Base-by-base conservation (phyloP, 2,888 invertebrate genomes). In the Meandrusa payeni region DNA sequence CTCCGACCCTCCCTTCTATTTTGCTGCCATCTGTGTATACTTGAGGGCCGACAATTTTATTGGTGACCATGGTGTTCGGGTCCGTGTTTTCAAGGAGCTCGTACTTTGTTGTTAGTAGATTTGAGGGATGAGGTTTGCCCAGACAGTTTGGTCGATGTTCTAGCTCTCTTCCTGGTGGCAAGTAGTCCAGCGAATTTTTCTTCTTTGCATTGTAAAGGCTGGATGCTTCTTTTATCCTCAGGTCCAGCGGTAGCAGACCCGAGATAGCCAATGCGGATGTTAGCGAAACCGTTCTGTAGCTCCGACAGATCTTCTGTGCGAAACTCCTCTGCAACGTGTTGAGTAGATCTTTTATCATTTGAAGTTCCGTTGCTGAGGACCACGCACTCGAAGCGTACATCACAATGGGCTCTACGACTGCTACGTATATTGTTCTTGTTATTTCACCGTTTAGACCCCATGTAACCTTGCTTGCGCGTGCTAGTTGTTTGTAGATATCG, bases 1-100 rank as follows among this genome's bases (percentile, higher is more conserved):
- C 52, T 5, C 51, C 55, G 0, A 51, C 51, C 31, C 41, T 49
- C 1, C 41, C 47, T 2, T 47, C 47, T 1, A 49, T 41, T 24
- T 55, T 54, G 11, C 53, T 52, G 3, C 52, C 52, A 20, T 55
- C 53, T 0, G 51, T 53, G 11, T 40, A 55, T 1, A 52, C 32
- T 3, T 38, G 19, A 6, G 32, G 32, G 2, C 33, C 26, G 24
- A 17, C n/a, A 13, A 4, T 11, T 10, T 29, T 23, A 32, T 12
- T 40, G 11, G 7, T 26, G 28, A 33, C 15, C n/a, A 23, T 11
- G 11, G 22, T 29, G 9, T 36, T 15, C 6, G 20, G n/a, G 11
- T 37, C 10, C 5, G 17, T n/a, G 5, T 41, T 7, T 5, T 44
- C 37, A 1, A 46, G 20, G 3, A 29, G 19, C 3, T 12, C 26